These are phyloP conservation scores for Vireo griseus DNA, from an alignment of 2,797 vertebrate genomes.

Conservation along the genomic window DNA sequence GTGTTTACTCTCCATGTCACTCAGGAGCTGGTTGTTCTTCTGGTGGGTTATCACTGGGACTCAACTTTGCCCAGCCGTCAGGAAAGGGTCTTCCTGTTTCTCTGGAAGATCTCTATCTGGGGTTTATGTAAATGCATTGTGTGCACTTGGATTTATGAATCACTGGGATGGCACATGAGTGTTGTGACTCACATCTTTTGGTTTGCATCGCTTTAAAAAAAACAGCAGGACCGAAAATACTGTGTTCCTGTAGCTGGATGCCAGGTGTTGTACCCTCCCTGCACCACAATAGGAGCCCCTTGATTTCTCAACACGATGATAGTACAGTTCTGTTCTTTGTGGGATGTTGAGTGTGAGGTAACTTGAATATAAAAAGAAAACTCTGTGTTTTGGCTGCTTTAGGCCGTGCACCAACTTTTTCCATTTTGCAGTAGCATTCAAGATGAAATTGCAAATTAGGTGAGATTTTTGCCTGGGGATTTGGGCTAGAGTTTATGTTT, in stretches of 20 bases:
- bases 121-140: background rate
- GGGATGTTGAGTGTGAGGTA: background rate
- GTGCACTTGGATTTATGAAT: background rate
- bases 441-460: background rate
- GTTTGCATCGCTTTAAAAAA: background rate
- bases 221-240: background rate
- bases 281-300: rapidly evolving
- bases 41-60: background rate
- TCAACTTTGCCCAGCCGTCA: rapidly evolving
- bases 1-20: background rate
- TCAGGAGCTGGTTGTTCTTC: background rate
- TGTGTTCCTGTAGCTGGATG: background rate
- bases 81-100: background rate
- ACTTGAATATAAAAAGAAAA: background rate
- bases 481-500: background rate
- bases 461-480: background rate
- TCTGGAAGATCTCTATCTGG: background rate
- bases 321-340: background rate
- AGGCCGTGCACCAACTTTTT: background rate
- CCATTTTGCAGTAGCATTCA: background rate
- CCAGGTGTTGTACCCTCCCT: background rate
- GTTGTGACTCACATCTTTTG: background rate
- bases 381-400: background rate
- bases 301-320: background rate
- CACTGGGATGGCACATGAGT: background rate